phyloP scores from a whole-genome alignment of 1,140 invertebrate genomes.

The Penaeus vannamei region DNA sequence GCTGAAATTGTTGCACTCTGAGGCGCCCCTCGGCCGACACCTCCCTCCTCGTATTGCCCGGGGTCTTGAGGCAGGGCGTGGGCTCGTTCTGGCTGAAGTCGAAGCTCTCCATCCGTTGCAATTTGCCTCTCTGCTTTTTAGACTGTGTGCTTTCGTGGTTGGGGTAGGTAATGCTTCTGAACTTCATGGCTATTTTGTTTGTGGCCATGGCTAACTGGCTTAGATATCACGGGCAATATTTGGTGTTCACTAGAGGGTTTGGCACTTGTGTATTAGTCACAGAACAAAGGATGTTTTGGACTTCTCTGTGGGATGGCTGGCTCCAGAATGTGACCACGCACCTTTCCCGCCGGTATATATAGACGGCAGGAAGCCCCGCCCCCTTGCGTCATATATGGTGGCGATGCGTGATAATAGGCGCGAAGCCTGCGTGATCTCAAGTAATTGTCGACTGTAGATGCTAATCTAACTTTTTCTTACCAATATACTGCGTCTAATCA shows the following conservation, averaged over 20 bases:
- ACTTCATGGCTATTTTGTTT: constrained; percentile 54
- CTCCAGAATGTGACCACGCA: not conserved
- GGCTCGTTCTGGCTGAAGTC: constrained; percentile 44
- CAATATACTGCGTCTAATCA: too few relatives aligned
- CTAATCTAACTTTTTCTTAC: too few relatives aligned
- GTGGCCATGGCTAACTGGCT: constrained; percentile 36
- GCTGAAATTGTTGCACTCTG: constrained; percentile 45
- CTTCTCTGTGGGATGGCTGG: too few relatives aligned
- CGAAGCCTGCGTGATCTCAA: not conserved
- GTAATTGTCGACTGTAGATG: too few relatives aligned
- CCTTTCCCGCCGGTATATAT: constrained; percentile 40
- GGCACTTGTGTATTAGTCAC: not conserved
- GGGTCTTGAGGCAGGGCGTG: not conserved
- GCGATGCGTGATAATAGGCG: constrained; percentile 14
- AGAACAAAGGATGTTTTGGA: not conserved
- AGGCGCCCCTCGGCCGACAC: constrained; percentile 55
- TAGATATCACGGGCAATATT: not conserved
- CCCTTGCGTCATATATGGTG: constrained; percentile 45
- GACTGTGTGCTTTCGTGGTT: constrained; percentile 36
- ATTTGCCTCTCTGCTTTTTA: constrained; percentile 42
- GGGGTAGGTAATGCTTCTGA: constrained; percentile 55
- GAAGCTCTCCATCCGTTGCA: constrained; percentile 56
- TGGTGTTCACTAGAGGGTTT: not conserved
- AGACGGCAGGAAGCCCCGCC: constrained; percentile 22
- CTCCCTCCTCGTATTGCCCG: constrained; percentile 21